Percentiles rank a stretch among this genome's conserved stretches.
These are phyloP conservation scores for Onychomys torridus DNA, from an alignment of 2,797 vertebrate genomes.

Conservation along the genomic window DNA sequence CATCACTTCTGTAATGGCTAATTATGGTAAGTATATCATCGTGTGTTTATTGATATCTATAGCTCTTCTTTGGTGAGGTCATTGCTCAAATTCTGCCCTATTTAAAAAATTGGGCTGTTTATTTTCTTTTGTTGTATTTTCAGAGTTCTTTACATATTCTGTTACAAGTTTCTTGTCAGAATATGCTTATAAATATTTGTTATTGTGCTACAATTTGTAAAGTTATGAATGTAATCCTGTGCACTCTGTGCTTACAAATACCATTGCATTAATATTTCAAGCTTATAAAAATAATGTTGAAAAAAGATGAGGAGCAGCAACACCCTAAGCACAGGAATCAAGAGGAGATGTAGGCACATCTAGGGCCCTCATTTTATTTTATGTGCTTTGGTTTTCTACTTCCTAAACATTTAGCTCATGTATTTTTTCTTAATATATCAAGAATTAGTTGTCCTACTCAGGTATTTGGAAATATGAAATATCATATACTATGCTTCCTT, in stretches of 20 bases:
- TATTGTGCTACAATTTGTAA: neutral
- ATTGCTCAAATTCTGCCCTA: neutral
- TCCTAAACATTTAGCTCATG: neutral
- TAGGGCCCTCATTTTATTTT: neutral
- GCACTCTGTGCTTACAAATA: neutral
- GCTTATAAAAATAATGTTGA: neutral
- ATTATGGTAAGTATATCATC: neutral
- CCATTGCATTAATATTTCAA: neutral
- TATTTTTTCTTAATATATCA: neutral
- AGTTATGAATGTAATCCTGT: neutral
- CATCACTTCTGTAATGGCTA: neutral
- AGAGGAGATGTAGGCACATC: neutral
- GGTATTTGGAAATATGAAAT: neutral
- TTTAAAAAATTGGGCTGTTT: neutral
- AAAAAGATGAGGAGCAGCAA: neutral
- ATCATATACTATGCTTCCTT: neutral
- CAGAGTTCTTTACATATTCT: neutral
- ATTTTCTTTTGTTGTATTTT: neutral
- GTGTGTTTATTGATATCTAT: neutral
- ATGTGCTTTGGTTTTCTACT: neutral
- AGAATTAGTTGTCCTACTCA: neutral
- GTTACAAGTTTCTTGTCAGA: neutral
- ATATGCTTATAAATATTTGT: neutral
- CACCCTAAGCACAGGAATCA: neutral
- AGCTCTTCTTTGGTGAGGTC: neutral